phyloP scores from a whole-genome alignment of 2,888 invertebrate species.

The Melanophora roralis region DNA sequence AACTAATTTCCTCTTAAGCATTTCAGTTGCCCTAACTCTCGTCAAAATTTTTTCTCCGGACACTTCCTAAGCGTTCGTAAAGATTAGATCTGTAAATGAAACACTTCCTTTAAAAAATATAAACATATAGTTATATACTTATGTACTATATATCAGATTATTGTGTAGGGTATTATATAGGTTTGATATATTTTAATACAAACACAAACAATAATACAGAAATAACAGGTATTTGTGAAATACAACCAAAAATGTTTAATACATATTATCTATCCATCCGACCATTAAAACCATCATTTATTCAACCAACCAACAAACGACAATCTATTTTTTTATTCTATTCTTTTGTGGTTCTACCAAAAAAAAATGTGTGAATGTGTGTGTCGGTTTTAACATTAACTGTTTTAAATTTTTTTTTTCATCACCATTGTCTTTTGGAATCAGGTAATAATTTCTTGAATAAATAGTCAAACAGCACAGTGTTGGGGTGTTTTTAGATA shows the following conservation, averaged over 20 bases:
- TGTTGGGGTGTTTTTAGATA: conserved; percentile 35
- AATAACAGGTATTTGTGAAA: background rate
- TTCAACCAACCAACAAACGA: conserved; percentile 36
- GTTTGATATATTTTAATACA: background rate
- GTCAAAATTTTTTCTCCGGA: too few species aligned
- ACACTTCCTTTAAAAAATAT: too few species aligned
- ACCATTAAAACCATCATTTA: conserved; percentile 35
- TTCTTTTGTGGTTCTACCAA: background rate
- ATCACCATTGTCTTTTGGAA: background rate
- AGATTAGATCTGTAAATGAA: too few species aligned
- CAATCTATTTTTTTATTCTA: conserved; percentile 14
- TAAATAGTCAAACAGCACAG: background rate
- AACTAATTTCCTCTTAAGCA: too few species aligned
- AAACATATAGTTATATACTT: too few species aligned
- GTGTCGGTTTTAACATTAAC: conserved; percentile 13
- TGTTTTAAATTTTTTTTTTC: background rate
- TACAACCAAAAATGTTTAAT: conserved; percentile 14
- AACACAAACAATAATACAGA: conserved; percentile 6
- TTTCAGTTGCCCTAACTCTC: too few species aligned
- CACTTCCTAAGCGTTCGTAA: too few species aligned
- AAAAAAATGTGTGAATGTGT: background rate
- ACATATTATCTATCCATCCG: conserved; percentile 18
- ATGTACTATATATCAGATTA: too few species aligned
- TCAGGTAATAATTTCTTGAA: conserved; percentile 15
- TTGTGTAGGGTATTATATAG: too few species aligned